phyloP scores from a whole-genome alignment of 2,797 vertebrate species.

The Rhyacichthys aspro region DNA sequence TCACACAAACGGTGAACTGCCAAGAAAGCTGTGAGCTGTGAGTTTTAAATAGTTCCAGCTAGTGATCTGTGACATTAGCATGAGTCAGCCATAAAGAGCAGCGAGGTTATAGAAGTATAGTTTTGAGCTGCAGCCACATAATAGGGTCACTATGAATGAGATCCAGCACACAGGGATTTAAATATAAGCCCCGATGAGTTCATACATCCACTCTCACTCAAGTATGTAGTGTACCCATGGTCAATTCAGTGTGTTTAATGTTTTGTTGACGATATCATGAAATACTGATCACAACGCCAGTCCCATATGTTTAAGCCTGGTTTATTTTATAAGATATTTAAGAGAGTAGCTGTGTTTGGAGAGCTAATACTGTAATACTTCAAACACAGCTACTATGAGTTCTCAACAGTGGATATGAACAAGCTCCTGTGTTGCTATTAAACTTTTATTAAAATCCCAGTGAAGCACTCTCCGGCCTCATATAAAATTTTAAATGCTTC shows the following conservation, averaged over 20 bases:
- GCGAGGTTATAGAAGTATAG: constrained; percentile 25
- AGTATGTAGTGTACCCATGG: neutral
- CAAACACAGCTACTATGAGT: constrained; percentile 12
- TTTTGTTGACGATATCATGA: constrained; percentile 33
- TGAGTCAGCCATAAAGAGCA: constrained; percentile 28
- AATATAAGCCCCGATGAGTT: constrained; percentile 9
- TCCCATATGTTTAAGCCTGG: constrained; percentile 29
- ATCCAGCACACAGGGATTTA: constrained; percentile 10
- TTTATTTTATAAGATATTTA: constrained; percentile 43
- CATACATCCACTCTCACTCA: neutral
- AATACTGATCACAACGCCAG: constrained; percentile 25
- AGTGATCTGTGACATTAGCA: constrained; percentile 45
- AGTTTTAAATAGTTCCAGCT: constrained; percentile 43
- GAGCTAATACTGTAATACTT: constrained; percentile 6
- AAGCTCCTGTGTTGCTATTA: constrained; percentile 15
- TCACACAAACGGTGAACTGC: constrained; percentile 45
- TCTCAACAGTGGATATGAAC: constrained; percentile 8
- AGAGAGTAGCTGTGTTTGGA: neutral
- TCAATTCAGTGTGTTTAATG: constrained; percentile 10
- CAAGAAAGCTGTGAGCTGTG: constrained; percentile 31
- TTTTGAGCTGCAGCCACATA: constrained; percentile 16
- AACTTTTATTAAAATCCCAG: constrained; percentile 29
- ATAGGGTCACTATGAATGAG: constrained; percentile 8
- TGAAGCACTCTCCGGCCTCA: constrained; percentile 11
- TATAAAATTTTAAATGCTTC: constrained; percentile 22